Evolutionary conservation across 2,888 invertebrate species (phyloP).

Genomic region (Hydrotaea cyrtoneurina): DNA sequence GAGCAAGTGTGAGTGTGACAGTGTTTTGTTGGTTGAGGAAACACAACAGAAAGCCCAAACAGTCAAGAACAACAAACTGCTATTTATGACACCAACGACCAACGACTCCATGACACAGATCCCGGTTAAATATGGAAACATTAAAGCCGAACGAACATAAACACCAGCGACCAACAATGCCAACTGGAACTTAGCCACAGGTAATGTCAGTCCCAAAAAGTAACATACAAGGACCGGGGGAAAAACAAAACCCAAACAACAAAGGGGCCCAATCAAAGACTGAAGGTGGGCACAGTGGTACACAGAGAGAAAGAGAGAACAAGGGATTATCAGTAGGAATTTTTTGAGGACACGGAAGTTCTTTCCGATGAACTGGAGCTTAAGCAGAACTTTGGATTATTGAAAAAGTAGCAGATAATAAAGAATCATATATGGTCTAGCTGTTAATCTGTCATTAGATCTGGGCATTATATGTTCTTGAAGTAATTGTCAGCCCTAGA

Average conservation of each 20-base stretch:
- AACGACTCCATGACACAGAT: background rate
- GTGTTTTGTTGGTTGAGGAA: background rate
- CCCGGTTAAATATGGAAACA: background rate
- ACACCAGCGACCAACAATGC: background rate
- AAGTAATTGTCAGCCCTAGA: no score
- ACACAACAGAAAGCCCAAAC: background rate
- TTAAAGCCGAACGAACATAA: background rate
- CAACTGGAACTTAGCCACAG: background rate
- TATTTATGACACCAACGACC: background rate
- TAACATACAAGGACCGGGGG: constrained; percentile 33
- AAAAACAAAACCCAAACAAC: constrained; percentile 1
- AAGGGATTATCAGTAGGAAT: no score
- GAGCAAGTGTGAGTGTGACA: background rate
- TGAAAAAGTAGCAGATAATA: no score
- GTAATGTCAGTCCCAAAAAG: background rate
- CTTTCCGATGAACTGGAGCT: no score
- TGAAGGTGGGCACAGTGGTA: no score
- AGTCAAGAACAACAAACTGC: background rate
- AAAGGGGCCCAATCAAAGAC: background rate
- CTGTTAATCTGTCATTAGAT: no score
- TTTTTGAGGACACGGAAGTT: no score
- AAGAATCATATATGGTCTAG: no score
- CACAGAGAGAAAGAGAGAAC: no score
- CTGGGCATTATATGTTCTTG: no score
- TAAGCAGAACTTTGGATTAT: no score